A percentile compares a stretch with the other conserved stretches of the same genome.
phyloP scores from a whole-genome alignment of 2,113 vertebrate species.

The Tonatia bakeri region DNA sequence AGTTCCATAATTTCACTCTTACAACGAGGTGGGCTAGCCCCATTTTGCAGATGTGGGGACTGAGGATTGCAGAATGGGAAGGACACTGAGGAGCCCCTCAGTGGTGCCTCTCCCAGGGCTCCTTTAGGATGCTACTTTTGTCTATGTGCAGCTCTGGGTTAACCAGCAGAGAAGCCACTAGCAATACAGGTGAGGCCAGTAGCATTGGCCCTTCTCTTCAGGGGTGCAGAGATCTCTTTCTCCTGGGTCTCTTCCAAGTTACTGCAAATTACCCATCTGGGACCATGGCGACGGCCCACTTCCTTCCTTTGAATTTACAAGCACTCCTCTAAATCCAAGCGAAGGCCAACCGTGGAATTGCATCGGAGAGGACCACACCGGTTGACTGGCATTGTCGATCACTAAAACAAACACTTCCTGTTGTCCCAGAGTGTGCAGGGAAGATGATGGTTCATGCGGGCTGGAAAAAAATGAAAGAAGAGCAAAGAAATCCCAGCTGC shows the following conservation, averaged over 20 bases:
- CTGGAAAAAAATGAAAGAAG: slow-evolving; percentile 35
- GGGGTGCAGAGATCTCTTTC: not conserved
- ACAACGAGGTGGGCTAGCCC: not conserved
- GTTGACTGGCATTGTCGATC: slow-evolving; percentile 72
- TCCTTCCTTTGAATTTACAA: slow-evolving; percentile 63
- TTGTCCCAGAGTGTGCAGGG: slow-evolving; percentile 14
- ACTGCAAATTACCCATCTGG: not conserved
- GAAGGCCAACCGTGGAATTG: slow-evolving; percentile 58
- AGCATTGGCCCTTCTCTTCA: not conserved
- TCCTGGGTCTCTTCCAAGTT: not conserved
- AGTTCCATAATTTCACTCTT: not conserved
- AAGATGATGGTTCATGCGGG: not conserved
- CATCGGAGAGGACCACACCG: slow-evolving; percentile 19
- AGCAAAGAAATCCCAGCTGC: slow-evolving; percentile 9
- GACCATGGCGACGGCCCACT: not conserved
- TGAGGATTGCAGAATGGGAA: not conserved
- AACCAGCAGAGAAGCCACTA: not conserved
- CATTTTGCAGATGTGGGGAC: not conserved
- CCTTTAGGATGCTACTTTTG: not conserved
- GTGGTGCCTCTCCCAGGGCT: not conserved
- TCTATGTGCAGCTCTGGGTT: not conserved
- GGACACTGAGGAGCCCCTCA: not conserved
- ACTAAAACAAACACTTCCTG: slow-evolving; percentile 82
- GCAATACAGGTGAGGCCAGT: not conserved
- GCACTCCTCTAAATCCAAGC: slow-evolving; percentile 55